phyloP scores from a whole-genome alignment of 64 coral and sea anemone genomes.

The Stylophora pistillata region DNA sequence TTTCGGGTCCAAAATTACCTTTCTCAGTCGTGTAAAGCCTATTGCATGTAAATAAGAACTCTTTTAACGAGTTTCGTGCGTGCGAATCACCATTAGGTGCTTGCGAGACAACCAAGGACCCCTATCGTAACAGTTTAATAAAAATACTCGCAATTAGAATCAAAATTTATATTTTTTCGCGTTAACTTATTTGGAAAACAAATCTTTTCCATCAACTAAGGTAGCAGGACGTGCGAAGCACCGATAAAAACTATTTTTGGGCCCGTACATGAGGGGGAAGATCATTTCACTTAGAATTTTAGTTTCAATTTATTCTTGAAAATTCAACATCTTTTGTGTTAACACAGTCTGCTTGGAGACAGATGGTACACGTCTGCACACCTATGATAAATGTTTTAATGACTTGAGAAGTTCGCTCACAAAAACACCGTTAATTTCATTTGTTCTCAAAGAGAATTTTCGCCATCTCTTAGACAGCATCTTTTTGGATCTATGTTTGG shows the following conservation, averaged over 20 bases:
- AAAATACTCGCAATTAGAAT: too few relatives aligned
- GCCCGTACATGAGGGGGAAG: background rate
- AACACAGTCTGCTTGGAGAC: background rate
- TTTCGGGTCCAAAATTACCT: too few relatives aligned
- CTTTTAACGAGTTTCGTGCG: too few relatives aligned
- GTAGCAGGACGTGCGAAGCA: background rate
- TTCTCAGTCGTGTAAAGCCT: too few relatives aligned
- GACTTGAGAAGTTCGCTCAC: background rate
- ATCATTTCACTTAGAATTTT: background rate
- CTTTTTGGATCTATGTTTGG: background rate
- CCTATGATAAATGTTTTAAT: background rate
- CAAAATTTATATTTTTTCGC: too few relatives aligned
- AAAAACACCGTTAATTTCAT: background rate
- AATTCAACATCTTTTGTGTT: background rate
- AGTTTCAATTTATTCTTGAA: background rate
- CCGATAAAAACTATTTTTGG: background rate
- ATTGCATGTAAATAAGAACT: too few relatives aligned
- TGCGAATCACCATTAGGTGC: too few relatives aligned
- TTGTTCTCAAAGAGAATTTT: background rate
- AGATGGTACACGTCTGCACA: background rate
- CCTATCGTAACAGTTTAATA: too few relatives aligned
- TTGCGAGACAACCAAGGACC: too few relatives aligned
- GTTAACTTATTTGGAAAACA: too few relatives aligned
- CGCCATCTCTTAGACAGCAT: background rate
- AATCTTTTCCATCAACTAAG: too few relatives aligned